A percentile compares a stretch with the other conserved stretches of the same genome.
phyloP scores from a whole-genome alignment of 2,113 vertebrate species.

The Catharus minimus region DNA sequence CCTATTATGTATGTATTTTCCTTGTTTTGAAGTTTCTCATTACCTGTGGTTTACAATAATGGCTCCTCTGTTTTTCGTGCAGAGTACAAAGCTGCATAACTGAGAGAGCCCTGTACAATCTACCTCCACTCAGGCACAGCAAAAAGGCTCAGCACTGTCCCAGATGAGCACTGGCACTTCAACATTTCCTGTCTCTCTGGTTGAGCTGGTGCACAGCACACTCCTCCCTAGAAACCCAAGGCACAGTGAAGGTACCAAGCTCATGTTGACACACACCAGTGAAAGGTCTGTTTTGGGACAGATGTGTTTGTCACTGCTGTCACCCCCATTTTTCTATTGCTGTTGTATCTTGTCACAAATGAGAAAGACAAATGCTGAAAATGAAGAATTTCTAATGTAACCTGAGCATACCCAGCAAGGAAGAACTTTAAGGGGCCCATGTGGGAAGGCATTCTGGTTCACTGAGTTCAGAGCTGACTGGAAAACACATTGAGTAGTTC shows the following conservation, averaged over 20 bases:
- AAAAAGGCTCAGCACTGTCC: background rate
- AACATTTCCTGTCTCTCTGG: background rate
- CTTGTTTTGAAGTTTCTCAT: background rate
- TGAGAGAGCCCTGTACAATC: rapidly evolving
- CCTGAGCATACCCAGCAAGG: background rate
- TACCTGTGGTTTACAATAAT: background rate
- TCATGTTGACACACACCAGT: background rate
- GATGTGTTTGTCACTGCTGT: rapidly evolving
- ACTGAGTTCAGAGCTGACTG: background rate
- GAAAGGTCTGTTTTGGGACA: background rate
- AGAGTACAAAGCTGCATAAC: background rate
- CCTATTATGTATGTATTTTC: background rate
- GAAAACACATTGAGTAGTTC: background rate
- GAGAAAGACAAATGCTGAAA: background rate
- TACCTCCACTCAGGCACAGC: rapidly evolving
- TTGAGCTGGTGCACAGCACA: rapidly evolving
- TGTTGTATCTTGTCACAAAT: background rate
- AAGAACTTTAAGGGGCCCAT: background rate
- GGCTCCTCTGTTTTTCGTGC: background rate
- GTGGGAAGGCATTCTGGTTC: background rate
- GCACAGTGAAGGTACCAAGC: rapidly evolving
- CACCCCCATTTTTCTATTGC: background rate
- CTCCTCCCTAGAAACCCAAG: background rate
- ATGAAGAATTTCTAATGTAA: background rate
- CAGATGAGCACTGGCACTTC: background rate